These are phyloP conservation scores for Manis javanica DNA, from an alignment of 2,797 vertebrate species.

Conservation along the genomic window DNA sequence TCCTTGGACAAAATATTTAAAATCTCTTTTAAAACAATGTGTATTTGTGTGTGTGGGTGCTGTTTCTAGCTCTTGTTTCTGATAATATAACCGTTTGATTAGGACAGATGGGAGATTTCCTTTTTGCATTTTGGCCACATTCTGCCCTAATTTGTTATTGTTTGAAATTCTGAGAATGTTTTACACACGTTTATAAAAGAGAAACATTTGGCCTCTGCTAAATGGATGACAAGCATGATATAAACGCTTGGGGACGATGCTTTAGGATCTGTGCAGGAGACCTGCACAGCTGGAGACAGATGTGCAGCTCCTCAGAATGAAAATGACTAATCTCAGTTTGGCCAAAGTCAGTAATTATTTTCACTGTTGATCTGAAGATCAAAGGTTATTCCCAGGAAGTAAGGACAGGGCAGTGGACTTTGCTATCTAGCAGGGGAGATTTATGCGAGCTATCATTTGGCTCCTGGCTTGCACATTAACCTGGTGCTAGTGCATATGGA, in stretches of 20 bases:
- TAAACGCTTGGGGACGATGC: slow-evolving; percentile 85
- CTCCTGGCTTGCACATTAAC: slow-evolving; percentile 85
- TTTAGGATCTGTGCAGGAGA: slow-evolving; percentile 84
- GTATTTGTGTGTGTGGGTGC: not conserved
- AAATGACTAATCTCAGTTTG: slow-evolving; percentile 82
- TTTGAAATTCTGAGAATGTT: slow-evolving; percentile 91
- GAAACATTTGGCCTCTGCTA: slow-evolving; percentile 90
- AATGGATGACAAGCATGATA: slow-evolving; percentile 90
- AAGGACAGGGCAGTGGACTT: slow-evolving; percentile 76
- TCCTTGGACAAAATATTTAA: not conserved
- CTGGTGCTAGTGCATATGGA: slow-evolving; percentile 85
- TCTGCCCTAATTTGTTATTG: slow-evolving; percentile 87
- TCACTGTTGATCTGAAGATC: slow-evolving; percentile 87
- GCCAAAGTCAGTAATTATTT: slow-evolving; percentile 87
- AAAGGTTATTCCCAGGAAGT: slow-evolving; percentile 88
- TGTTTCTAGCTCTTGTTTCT: slow-evolving; percentile 70
- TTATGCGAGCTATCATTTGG: slow-evolving; percentile 83
- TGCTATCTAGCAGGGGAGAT: slow-evolving; percentile 84
- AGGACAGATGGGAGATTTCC: slow-evolving; percentile 86
- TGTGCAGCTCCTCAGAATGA: slow-evolving; percentile 84
- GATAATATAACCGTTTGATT: slow-evolving; percentile 79
- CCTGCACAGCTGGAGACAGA: slow-evolving; percentile 89
- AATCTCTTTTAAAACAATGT: not conserved
- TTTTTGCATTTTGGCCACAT: slow-evolving; percentile 76
- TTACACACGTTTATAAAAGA: slow-evolving; percentile 88